Evolutionary conservation across 1,140 invertebrate species (phyloP).

Genomic region (Drosophila kepulauana): DNA sequence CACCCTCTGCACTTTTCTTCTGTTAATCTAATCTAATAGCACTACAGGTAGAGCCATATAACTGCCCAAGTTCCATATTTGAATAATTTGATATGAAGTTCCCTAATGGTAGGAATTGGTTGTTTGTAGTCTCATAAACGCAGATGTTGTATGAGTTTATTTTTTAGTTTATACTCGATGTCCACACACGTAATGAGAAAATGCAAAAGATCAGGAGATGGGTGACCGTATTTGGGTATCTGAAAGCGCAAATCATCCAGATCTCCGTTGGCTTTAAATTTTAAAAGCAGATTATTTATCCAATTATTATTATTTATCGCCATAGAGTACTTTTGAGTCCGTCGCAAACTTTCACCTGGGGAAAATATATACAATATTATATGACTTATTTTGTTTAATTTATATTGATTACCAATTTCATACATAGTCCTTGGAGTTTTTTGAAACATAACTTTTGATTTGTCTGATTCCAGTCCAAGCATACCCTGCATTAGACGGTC

Average conservation of each 20-base stretch:
- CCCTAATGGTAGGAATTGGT: constrained; percentile 35
- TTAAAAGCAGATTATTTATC: constrained; percentile 88
- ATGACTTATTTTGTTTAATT: background rate
- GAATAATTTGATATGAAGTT: constrained; percentile 42
- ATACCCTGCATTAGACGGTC: constrained; percentile 43
- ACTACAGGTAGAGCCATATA: constrained; percentile 50
- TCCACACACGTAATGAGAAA: constrained; percentile 49
- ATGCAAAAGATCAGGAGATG: constrained; percentile 47
- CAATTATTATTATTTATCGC: constrained; percentile 86
- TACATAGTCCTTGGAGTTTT: background rate
- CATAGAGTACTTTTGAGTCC: constrained; percentile 79
- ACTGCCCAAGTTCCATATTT: constrained; percentile 36
- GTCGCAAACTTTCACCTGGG: background rate
- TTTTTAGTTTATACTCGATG: constrained; percentile 42
- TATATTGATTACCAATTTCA: background rate
- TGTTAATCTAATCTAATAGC: constrained; percentile 47
- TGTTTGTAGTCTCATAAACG: constrained; percentile 44
- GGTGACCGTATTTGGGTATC: constrained; percentile 39
- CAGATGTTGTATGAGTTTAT: constrained; percentile 45
- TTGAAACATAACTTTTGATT: constrained; percentile 3
- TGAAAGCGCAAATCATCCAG: constrained; percentile 49
- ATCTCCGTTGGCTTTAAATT: constrained; percentile 72
- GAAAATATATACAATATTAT: background rate
- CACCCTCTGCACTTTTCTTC: constrained; percentile 3
- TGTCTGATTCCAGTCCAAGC: constrained; percentile 11